A percentile compares a stretch with the other conserved stretches of the same genome.
Evolutionary conservation across 2,797 vertebrate genomes (phyloP).

Genomic region (Schizopygopsis malacanthus): DNA sequence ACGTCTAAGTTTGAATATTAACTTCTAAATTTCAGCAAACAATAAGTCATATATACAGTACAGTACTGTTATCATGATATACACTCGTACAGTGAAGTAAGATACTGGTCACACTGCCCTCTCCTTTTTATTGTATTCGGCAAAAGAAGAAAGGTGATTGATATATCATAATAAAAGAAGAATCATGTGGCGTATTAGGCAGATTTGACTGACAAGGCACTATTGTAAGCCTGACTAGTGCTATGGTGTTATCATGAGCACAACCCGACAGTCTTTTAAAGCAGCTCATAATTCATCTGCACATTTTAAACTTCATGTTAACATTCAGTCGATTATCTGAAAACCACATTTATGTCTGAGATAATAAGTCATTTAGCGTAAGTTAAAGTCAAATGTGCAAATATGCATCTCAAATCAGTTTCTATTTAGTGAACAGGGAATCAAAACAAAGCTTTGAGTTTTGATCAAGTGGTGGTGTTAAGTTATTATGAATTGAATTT

Average conservation of each 20-base stretch:
- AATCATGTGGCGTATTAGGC: not conserved
- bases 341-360: not conserved
- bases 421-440: not conserved
- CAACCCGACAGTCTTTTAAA: not conserved
- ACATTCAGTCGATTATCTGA: not conserved
- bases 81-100: not conserved
- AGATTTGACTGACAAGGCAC: not conserved
- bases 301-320: not conserved
- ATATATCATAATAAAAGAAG: not conserved
- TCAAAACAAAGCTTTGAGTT: not conserved
- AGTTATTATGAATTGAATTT: not conserved
- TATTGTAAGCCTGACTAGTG: not conserved
- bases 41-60: not conserved
- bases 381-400: not conserved
- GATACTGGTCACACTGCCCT: not conserved
- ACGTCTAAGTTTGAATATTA: too few relatives aligned
- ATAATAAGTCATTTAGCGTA: not conserved
- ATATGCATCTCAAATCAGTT: not conserved
- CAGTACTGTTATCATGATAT: not conserved
- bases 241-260: not conserved
- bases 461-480: not conserved
- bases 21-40: not conserved
- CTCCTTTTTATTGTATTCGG: not conserved
- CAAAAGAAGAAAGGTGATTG: not conserved
- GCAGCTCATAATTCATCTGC: not conserved